Evolutionary conservation across 2,888 invertebrate genomes (phyloP).

Genomic region (Halictus ligatus): DNA sequence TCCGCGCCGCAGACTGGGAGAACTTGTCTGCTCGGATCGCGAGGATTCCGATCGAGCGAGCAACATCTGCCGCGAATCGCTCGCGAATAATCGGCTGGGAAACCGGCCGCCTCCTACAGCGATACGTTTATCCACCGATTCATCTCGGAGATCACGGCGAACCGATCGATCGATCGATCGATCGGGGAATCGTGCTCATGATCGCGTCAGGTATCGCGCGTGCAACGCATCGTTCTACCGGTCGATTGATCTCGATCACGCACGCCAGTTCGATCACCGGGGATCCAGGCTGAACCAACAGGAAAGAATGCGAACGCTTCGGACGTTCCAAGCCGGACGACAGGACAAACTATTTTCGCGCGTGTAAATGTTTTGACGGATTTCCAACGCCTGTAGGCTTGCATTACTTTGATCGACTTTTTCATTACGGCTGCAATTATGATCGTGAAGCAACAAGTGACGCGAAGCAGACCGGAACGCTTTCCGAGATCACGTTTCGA

Average conservation of each 20-base stretch:
- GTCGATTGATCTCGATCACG: conserved; percentile 5
- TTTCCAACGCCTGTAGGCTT: too few species aligned
- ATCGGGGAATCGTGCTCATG: neutral
- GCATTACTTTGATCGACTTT: too few species aligned
- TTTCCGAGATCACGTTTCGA: too few species aligned
- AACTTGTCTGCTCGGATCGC: conserved; percentile 20
- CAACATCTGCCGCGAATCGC: conserved; percentile 29
- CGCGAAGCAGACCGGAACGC: too few species aligned
- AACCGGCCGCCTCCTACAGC: neutral
- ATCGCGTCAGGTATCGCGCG: conserved; percentile 1
- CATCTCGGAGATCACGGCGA: conserved; percentile 1
- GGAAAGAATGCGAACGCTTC: too few species aligned
- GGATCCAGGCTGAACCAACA: too few species aligned
- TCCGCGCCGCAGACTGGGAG: neutral
- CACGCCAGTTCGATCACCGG: neutral
- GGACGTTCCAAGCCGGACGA: too few species aligned
- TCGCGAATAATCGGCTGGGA: conserved; percentile 3
- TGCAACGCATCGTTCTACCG: neutral
- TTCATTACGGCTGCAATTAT: too few species aligned
- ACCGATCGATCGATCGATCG: neutral
- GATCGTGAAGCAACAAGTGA: too few species aligned
- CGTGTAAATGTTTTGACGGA: too few species aligned
- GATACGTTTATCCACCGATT: neutral
- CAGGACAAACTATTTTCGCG: too few species aligned
- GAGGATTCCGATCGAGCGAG: conserved; percentile 27